These are phyloP conservation scores for Nymphalis c-album DNA, from an alignment of 2,888 invertebrate genomes.

Conservation along the genomic window DNA sequence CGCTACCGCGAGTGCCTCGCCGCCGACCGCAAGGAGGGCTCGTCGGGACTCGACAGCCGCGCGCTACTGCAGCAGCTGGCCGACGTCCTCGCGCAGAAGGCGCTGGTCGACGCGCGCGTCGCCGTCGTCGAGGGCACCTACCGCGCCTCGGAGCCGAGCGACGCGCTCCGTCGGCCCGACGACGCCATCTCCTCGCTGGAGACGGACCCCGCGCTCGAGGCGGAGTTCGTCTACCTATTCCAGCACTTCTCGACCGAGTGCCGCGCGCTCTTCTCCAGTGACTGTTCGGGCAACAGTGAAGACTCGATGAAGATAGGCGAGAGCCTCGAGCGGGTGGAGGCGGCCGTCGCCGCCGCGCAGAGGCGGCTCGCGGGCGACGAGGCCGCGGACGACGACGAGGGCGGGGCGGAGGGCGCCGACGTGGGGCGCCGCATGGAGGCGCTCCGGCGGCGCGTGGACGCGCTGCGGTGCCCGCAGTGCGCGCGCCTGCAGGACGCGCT, in stretches of 20 bases:
- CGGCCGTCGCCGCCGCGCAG: constrained; percentile 69
- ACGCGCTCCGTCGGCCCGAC: constrained; percentile 54
- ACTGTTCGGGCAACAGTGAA: constrained; percentile 80
- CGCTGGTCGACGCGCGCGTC: constrained; percentile 88
- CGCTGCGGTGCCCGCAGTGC: constrained; percentile 78
- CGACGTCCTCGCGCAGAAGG: constrained; percentile 87
- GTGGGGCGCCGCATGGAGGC: constrained; percentile 67
- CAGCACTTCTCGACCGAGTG: constrained; percentile 84
- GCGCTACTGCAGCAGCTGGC: constrained; percentile 82
- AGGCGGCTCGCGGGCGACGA: constrained; percentile 55
- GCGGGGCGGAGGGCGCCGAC: constrained; percentile 37
- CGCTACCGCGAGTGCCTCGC: constrained; percentile 84
- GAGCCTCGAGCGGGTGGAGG: constrained; percentile 77
- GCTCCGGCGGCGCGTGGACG: constrained; percentile 73
- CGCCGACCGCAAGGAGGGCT: constrained; percentile 52
- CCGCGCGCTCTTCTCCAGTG: constrained; percentile 80
- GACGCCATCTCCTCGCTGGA: constrained; percentile 75
- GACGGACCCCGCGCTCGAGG: constrained; percentile 82
- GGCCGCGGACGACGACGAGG: constrained; percentile 37
- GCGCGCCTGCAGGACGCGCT: constrained; percentile 79
- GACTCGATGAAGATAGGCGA: constrained; percentile 80
- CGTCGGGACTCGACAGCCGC: constrained; percentile 52
- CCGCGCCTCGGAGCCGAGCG: constrained; percentile 56
- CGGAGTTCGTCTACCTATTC: constrained; percentile 85
- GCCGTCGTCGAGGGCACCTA: constrained; percentile 84